Percentiles rank a stretch among this genome's conserved stretches.
Conservation (phyloP, 2,888 invertebrate genomes). For the Coronaproctus castanopsis region DNA sequence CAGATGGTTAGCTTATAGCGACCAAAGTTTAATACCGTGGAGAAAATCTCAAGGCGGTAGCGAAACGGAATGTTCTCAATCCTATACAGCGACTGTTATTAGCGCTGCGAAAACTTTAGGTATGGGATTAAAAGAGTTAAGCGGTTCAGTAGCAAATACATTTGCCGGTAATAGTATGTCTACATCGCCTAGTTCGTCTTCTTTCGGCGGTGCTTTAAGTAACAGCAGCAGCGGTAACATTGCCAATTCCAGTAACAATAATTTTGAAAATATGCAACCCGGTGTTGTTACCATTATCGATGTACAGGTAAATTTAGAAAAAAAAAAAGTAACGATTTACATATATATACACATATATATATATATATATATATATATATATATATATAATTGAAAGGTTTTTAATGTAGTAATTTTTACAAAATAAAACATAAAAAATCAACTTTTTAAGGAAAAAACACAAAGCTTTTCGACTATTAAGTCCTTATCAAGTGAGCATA, state of each 20-base stretch:
- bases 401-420: too few species aligned
- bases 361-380: too few species aligned
- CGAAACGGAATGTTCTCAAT: constrained; percentile 59
- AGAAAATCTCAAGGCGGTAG: constrained; percentile 66
- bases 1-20: constrained; percentile 43
- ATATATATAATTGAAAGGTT: too few species aligned
- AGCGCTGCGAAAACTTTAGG: constrained; percentile 87
- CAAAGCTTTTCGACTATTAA: too few species aligned
- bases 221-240: constrained; percentile 28
- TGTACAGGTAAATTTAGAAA: constrained; percentile 21
- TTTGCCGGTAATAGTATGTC: constrained; percentile 42
- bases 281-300: constrained; percentile 79
- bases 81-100: constrained; percentile 78
- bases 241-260: constrained; percentile 28
- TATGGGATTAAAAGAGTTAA: constrained; percentile 69
- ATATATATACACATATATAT: too few species aligned
- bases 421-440: too few species aligned
- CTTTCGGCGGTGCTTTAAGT: constrained; percentile 7
- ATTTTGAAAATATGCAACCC: constrained; percentile 40
- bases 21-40: constrained; percentile 57
- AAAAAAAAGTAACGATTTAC: too few species aligned
- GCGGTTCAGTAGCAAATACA: constrained; percentile 80
- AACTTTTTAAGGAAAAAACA: too few species aligned
- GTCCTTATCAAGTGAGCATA: too few species aligned
- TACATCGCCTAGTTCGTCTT: constrained; percentile 15